These are phyloP conservation scores for Trissonchulus sp. DNA, from an alignment of 2,888 invertebrate genomes.

Conservation along the genomic window DNA sequence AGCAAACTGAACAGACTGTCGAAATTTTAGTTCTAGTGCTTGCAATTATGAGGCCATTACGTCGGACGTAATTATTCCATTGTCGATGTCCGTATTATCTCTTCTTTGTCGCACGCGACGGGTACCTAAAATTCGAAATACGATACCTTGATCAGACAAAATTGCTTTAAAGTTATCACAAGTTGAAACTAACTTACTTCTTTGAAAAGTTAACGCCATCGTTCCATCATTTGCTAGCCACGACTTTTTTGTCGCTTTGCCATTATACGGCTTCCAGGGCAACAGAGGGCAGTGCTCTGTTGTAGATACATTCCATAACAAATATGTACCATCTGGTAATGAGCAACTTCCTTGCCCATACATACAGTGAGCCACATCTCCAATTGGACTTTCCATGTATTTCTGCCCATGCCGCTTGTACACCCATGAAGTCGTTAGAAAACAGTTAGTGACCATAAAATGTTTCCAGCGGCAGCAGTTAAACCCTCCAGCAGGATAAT, in stretches of 20 bases:
- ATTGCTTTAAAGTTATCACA: no score
- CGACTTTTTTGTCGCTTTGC: background rate
- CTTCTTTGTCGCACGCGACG: no score
- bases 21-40: no score
- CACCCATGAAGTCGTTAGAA: background rate
- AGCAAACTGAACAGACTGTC: no score
- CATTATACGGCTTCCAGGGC: background rate
- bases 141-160: no score
- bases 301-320: background rate
- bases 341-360: background rate
- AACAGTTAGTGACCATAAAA: slow-evolving; percentile 3
- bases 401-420: slow-evolving; percentile 10
- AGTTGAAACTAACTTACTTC: no score
- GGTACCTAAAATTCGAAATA: no score
- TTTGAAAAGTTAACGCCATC: slow-evolving; percentile 4
- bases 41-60: no score
- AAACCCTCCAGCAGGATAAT: background rate
- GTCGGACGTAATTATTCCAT: no score
- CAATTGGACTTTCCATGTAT: background rate
- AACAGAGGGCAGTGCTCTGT: background rate
- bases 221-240: slow-evolving; percentile 10
- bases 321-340: background rate
- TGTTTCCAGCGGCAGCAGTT: slow-evolving; percentile 10
- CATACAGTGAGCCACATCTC: background rate
- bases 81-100: no score